These are phyloP conservation scores for Luscinia megarhynchos DNA, from an alignment of 2,797 vertebrate species.

Conservation along the genomic window DNA sequence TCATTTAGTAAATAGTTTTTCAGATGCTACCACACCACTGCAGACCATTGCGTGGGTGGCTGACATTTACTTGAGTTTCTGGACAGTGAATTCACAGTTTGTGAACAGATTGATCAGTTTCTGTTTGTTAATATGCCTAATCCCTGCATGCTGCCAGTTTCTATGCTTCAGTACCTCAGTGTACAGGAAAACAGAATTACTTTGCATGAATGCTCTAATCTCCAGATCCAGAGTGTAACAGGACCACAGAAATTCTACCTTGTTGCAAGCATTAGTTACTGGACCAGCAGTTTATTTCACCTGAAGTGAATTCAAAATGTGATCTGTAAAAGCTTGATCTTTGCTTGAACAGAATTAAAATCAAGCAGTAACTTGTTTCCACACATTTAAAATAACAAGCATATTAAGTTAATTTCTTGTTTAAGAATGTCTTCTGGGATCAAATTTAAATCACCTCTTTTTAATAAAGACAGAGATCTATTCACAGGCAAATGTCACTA, in stretches of 20 bases:
- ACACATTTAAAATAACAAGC: conserved; percentile 10
- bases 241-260: background rate
- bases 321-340: background rate
- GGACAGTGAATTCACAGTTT: conserved; percentile 18
- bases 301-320: conserved; percentile 7
- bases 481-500: background rate
- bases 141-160: background rate
- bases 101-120: conserved; percentile 40
- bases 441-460: conserved; percentile 12
- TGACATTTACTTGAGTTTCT: background rate
- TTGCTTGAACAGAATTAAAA: background rate
- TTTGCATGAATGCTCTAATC: conserved; percentile 63
- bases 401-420: conserved; percentile 3
- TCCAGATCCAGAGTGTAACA: background rate
- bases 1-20: background rate
- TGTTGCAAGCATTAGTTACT: background rate
- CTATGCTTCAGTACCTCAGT: background rate
- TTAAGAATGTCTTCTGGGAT: conserved; percentile 8
- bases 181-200: conserved; percentile 57
- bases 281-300: background rate
- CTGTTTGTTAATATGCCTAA: conserved; percentile 56
- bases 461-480: background rate
- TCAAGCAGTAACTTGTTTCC: background rate
- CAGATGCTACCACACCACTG: rapidly evolving
- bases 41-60: background rate